phyloP scores from a whole-genome alignment of 2,797 vertebrate species.

The Sebastes steindachneri region DNA sequence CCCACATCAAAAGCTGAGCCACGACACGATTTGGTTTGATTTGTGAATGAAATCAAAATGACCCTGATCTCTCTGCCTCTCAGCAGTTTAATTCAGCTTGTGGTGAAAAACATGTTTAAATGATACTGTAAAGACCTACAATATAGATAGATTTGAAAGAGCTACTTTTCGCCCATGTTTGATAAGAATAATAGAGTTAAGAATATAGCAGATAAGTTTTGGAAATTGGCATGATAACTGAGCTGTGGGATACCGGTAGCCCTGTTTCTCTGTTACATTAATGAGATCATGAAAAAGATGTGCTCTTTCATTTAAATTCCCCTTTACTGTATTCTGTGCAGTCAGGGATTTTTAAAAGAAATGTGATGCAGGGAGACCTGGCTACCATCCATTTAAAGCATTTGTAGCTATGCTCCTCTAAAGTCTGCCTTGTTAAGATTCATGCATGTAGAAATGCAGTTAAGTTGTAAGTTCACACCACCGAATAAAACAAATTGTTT shows the following conservation, averaged over 20 bases:
- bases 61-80: conserved; percentile 56
- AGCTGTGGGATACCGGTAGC: conserved; percentile 29
- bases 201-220: conserved; percentile 31
- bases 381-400: conserved; percentile 39
- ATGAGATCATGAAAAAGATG: conserved; percentile 15
- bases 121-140: conserved; percentile 6
- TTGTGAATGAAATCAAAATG: conserved; percentile 36
- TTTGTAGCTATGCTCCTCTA: conserved; percentile 38
- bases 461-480: conserved; percentile 51
- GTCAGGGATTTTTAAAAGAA: conserved; percentile 23
- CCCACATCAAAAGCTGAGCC: conserved; percentile 39
- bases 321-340: conserved; percentile 14
- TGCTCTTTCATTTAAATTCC: conserved; percentile 34
- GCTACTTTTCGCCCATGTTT: conserved; percentile 17
- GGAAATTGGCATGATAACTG: conserved; percentile 45
- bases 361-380: conserved; percentile 17
- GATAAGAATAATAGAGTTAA: conserved; percentile 37
- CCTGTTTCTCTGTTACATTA: conserved; percentile 20
- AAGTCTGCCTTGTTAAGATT: conserved; percentile 44
- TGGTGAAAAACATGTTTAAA: conserved; percentile 37
- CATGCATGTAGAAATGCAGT: conserved; percentile 51
- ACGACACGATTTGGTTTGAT: conserved; percentile 51
- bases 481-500: conserved; percentile 50
- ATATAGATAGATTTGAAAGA: neutral
- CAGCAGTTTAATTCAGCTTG: conserved; percentile 56